A percentile compares a stretch with the other conserved stretches of the same genome.
Conservation (phyloP, 2,797 vertebrate species). For the Catamblyrhynchus diadema region DNA sequence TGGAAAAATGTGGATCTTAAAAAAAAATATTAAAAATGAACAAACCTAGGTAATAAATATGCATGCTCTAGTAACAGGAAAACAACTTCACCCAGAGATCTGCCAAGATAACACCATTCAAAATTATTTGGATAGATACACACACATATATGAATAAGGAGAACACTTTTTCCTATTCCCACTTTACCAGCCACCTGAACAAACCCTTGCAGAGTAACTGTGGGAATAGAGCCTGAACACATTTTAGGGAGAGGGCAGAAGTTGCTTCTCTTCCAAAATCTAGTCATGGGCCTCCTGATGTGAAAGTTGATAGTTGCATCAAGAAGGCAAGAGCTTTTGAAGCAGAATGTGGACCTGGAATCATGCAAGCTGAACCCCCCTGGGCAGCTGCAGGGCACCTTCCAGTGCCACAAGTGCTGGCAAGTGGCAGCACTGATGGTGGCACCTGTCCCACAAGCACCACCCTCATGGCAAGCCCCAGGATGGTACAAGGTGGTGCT, state of each 20-base stretch:
- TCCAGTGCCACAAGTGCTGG: background rate
- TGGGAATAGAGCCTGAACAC: too few relatives aligned
- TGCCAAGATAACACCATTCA: background rate
- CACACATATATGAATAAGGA: background rate
- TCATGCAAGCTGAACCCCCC: background rate
- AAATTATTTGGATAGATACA: background rate
- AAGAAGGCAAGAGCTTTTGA: background rate
- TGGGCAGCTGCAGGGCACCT: background rate
- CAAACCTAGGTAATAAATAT: background rate
- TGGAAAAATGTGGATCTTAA: background rate
- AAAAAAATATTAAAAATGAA: background rate
- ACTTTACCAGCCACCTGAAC: too few relatives aligned
- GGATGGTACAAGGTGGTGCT: background rate
- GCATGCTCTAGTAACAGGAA: background rate
- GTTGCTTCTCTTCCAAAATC: too few relatives aligned
- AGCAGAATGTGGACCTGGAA: background rate
- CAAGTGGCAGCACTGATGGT: background rate
- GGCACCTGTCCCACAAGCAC: fast-evolving
- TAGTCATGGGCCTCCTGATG: too few relatives aligned
- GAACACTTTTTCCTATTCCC: background rate
- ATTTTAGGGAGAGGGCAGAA: too few relatives aligned
- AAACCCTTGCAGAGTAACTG: too few relatives aligned
- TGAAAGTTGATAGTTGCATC: too few relatives aligned
- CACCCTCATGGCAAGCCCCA: fast-evolving
- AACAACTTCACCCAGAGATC: background rate